Evolutionary conservation across 2,113 vertebrate species (phyloP).

Genomic region (Colistium nudipinnis): DNA sequence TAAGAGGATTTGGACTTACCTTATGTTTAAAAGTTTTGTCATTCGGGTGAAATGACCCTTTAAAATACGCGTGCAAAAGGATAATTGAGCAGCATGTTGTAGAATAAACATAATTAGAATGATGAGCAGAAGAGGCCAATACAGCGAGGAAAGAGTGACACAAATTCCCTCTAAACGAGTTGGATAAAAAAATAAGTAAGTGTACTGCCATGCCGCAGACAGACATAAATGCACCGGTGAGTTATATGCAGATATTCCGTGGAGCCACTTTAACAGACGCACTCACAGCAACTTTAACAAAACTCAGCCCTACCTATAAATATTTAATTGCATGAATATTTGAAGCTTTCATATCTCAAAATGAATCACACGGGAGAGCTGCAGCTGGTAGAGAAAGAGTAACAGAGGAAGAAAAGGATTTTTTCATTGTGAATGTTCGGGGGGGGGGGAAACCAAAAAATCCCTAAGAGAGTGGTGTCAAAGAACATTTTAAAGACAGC

Average conservation of each 20-base stretch:
- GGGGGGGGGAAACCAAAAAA: constrained; percentile 17
- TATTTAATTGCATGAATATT: constrained; percentile 39
- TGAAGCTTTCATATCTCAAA: constrained; percentile 25
- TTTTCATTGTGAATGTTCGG: constrained; percentile 43
- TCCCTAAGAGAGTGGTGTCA: constrained; percentile 30
- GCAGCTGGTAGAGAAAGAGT: constrained; percentile 10
- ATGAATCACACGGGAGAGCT: constrained; percentile 15
- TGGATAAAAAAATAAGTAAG: constrained; percentile 10
- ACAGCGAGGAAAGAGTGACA: constrained; percentile 3
- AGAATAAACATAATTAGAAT: constrained; percentile 32
- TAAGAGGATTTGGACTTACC: neutral
- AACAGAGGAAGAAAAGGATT: constrained; percentile 31
- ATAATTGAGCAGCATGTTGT: neutral
- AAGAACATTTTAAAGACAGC: constrained; percentile 54
- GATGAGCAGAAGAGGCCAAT: constrained; percentile 4
- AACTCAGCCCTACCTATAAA: constrained; percentile 27
- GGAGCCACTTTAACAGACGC: constrained; percentile 16
- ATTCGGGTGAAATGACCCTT: constrained; percentile 16
- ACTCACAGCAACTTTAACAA: constrained; percentile 30
- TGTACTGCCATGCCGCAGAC: neutral
- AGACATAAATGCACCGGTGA: neutral
- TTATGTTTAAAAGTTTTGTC: neutral
- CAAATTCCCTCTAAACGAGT: constrained; percentile 9
- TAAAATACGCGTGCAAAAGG: constrained; percentile 4
- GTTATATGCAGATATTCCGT: constrained; percentile 11